A percentile compares a stretch with the other conserved stretches of the same genome.
phyloP scores from a whole-genome alignment of 2,797 vertebrate genomes.

The Neostethus bicornis region DNA sequence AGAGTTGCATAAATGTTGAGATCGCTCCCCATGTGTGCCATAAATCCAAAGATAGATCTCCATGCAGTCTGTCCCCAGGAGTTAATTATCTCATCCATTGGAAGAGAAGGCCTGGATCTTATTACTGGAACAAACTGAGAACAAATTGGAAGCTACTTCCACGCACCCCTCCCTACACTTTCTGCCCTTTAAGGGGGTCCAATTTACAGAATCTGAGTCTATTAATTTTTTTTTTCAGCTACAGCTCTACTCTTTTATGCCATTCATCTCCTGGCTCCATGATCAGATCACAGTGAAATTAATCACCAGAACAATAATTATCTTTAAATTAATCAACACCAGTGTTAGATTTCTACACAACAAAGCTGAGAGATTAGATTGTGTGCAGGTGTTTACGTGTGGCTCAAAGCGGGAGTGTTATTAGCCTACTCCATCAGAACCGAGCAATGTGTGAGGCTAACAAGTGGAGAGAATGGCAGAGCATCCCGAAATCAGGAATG shows the following conservation, averaged over 20 bases:
- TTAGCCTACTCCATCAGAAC: slow-evolving; percentile 73
- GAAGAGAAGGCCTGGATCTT: slow-evolving; percentile 79
- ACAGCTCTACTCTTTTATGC: slow-evolving; percentile 42
- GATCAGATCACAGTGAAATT: slow-evolving; percentile 70
- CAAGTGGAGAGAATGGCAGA: slow-evolving; percentile 77
- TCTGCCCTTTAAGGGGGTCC: slow-evolving; percentile 65
- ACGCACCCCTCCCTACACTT: slow-evolving; percentile 44
- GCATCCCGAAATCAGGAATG: slow-evolving; percentile 81
- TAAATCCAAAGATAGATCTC: slow-evolving; percentile 69
- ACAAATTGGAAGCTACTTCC: slow-evolving; percentile 81
- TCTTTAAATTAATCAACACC: slow-evolving; percentile 71
- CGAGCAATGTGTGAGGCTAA: slow-evolving; percentile 69
- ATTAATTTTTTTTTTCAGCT: slow-evolving; percentile 73
- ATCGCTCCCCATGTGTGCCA: slow-evolving; percentile 49
- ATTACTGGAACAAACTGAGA: slow-evolving; percentile 85
- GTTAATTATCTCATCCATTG: slow-evolving; percentile 82
- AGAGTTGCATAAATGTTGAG: slow-evolving; percentile 48
- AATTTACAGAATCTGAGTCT: slow-evolving; percentile 66
- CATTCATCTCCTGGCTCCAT: slow-evolving; percentile 57
- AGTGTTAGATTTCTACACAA: slow-evolving; percentile 60
- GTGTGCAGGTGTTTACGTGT: slow-evolving; percentile 22
- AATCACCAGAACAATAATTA: slow-evolving; percentile 71
- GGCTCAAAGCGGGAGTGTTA: slow-evolving; percentile 53
- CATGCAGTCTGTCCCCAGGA: slow-evolving; percentile 73
- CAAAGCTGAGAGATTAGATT: slow-evolving; percentile 51